Conservation (phyloP, 2,888 invertebrate species). For the Boloria euphrosyne region DNA sequence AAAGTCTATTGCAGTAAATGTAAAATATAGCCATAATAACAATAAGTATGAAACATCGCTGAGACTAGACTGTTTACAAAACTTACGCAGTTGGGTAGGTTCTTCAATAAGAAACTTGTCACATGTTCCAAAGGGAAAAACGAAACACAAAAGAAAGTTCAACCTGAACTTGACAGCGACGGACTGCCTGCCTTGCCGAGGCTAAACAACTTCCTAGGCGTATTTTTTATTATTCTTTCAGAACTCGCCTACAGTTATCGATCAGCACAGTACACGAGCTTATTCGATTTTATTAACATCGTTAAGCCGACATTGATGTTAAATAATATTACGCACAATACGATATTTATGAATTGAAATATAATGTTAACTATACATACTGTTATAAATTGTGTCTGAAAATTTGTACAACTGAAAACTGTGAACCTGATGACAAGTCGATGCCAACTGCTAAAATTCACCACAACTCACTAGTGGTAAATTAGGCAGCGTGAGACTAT, state of each 20-base stretch:
- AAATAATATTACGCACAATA: neutral
- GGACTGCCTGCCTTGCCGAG: slow-evolving; percentile 51
- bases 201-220: slow-evolving; percentile 45
- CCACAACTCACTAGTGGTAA: neutral
- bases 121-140: slow-evolving; percentile 51
- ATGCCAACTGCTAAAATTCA: slow-evolving; percentile 26
- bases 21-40: neutral
- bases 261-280: slow-evolving; percentile 5
- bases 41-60: slow-evolving; percentile 19
- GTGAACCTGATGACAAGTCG: slow-evolving; percentile 19
- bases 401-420: slow-evolving; percentile 15
- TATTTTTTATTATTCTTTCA: slow-evolving; percentile 44
- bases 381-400: neutral
- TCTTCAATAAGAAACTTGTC: slow-evolving; percentile 38
- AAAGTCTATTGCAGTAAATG: neutral
- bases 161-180: slow-evolving; percentile 70
- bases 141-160: slow-evolving; percentile 57
- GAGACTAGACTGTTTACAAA: slow-evolving; percentile 33
- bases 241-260: slow-evolving; percentile 13
- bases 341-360: neutral
- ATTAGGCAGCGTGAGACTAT: neutral
- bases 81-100: slow-evolving; percentile 36
- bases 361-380: neutral
- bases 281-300: neutral
- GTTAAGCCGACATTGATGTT: neutral